These are phyloP conservation scores for Apotomis betuletana DNA, from an alignment of 2,888 invertebrate genomes.

Conservation along the genomic window DNA sequence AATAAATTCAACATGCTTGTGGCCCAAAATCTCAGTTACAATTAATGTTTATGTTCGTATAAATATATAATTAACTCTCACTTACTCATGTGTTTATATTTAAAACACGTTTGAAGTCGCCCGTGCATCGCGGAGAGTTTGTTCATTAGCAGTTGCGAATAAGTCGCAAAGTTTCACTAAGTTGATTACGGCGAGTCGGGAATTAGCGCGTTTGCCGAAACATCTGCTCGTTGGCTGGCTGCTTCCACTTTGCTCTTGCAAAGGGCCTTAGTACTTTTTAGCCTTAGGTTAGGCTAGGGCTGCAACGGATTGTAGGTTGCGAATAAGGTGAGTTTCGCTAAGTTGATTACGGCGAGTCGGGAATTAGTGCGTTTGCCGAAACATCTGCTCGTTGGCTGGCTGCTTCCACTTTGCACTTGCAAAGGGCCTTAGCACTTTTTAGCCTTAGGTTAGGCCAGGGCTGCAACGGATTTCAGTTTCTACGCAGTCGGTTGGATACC, in stretches of 20 bases:
- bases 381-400: slow-evolving; percentile 42
- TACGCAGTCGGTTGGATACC: too few species aligned
- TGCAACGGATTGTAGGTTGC: slow-evolving; percentile 66
- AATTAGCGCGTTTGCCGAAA: slow-evolving; percentile 51
- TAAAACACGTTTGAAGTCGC: slow-evolving; percentile 57
- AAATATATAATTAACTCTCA: background rate
- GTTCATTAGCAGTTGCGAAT: slow-evolving; percentile 68
- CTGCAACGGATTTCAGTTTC: too few species aligned
- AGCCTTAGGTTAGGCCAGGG: too few species aligned
- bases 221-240: slow-evolving; percentile 40
- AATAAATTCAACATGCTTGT: too few species aligned
- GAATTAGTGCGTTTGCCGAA: slow-evolving; percentile 51
- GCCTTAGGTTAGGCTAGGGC: too few species aligned
- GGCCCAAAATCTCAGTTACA: too few species aligned
- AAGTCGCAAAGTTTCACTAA: slow-evolving; percentile 63
- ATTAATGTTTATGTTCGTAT: background rate
- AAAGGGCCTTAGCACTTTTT: too few species aligned
- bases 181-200: slow-evolving; percentile 44
- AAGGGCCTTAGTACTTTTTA: background rate
- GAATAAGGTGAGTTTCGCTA: slow-evolving; percentile 65
- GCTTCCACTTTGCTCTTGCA: slow-evolving; percentile 19
- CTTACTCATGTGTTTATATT: slow-evolving; percentile 51
- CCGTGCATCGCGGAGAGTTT: slow-evolving; percentile 64
- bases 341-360: slow-evolving; percentile 44
- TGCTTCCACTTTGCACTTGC: slow-evolving; percentile 20